Percentiles rank a stretch among this genome's conserved stretches.
phyloP scores from a whole-genome alignment of 1,140 invertebrate species.

The Thaumatotibia leucotreta region DNA sequence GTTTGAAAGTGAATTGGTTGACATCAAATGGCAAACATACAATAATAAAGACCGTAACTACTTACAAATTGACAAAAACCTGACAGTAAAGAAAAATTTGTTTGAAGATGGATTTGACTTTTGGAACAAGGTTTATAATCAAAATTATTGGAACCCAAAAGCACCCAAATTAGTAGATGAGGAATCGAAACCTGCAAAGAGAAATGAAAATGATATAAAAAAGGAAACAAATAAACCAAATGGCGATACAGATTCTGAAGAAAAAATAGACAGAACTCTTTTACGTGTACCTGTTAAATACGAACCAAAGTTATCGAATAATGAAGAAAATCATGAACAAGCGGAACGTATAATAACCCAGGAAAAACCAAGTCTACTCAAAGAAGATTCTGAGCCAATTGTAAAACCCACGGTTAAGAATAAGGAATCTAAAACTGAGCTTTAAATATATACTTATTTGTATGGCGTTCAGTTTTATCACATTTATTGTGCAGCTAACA shows the following conservation, averaged over 20 bases:
- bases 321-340: background rate
- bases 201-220: background rate
- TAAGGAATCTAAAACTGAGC: background rate
- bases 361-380: background rate
- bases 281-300: background rate
- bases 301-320: background rate
- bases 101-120: constrained; percentile 45
- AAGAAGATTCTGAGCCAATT: background rate
- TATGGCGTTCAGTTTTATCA: too few relatives aligned
- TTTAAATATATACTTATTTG: background rate
- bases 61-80: constrained; percentile 42
- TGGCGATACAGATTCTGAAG: background rate
- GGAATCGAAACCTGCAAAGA: background rate
- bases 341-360: background rate
- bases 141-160: constrained; percentile 54
- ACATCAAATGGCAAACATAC: constrained; percentile 49
- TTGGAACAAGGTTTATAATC: constrained; percentile 57
- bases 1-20: constrained; percentile 49
- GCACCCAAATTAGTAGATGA: constrained; percentile 19
- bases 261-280: background rate
- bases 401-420: background rate
- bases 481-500: too few relatives aligned
- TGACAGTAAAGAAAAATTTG: constrained; percentile 41
- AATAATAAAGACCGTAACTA: constrained; percentile 45
- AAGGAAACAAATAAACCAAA: background rate